A percentile compares a stretch with the other conserved stretches of the same genome.
Evolutionary conservation across 2,888 invertebrate species (phyloP).

Genomic region (Siphlonurus alternatus): DNA sequence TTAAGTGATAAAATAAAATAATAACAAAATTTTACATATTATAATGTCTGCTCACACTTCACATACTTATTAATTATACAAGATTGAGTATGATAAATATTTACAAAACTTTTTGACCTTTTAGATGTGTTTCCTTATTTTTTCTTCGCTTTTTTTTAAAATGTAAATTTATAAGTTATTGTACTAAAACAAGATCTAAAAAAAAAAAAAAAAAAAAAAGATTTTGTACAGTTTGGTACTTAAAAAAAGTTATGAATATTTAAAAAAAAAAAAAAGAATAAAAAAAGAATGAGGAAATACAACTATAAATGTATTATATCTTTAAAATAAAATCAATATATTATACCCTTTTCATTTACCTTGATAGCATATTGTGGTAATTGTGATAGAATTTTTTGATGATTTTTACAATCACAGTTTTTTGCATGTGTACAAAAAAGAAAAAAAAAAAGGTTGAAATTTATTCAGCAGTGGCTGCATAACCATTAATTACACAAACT

Average conservation of each 20-base stretch:
- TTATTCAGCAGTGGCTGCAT: constrained; percentile 6
- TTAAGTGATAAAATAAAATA: constrained; percentile 13
- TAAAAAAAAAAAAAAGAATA: constrained; percentile 10
- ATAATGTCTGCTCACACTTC: constrained; percentile 15
- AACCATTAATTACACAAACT: constrained; percentile 6
- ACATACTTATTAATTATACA: constrained; percentile 11
- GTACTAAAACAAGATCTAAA: constrained; percentile 1
- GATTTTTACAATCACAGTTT: constrained; percentile 46
- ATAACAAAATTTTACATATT: constrained; percentile 16
- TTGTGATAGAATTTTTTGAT: constrained; percentile 50
- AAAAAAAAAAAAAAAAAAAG: no score
- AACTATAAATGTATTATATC: background rate
- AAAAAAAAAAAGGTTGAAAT: constrained; percentile 6
- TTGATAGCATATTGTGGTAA: constrained; percentile 21
- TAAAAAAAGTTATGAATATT: constrained; percentile 9
- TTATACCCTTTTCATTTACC: background rate
- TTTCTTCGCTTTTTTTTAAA: background rate
- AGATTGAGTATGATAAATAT: constrained; percentile 16
- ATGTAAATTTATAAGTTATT: background rate
- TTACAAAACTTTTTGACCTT: constrained; percentile 16
- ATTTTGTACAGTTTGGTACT: constrained; percentile 3
- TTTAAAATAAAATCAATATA: background rate
- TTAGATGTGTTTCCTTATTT: background rate
- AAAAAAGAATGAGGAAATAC: background rate
- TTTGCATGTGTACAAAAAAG: constrained; percentile 31